Evolutionary conservation across 64 coral and sea anemone species (phyloP), one percentile per base, ranked within the genome.

Genomic region (Orbicella faveolata): DNA sequence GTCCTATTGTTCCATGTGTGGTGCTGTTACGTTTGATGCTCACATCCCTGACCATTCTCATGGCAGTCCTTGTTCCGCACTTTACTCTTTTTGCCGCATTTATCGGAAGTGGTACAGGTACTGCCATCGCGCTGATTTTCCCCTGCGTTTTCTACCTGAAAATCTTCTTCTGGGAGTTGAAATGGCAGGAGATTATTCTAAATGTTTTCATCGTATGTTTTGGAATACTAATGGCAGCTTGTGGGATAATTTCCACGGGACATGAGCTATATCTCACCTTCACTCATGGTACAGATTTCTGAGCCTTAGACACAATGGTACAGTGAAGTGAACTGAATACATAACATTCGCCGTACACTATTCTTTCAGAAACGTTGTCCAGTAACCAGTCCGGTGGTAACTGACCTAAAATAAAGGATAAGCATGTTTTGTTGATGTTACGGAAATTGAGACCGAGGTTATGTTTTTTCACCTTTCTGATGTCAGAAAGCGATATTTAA

Each of bases 21-120:
- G 87, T 90, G 23, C 61, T 95, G 33, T 75, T 95, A 54, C 93
- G 93, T 19, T 78, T 95, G 34, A 17, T 75, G 41, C 69, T 95
- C 34, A 90, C 89, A 57, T 66, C 64, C 9, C 30, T 88, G 10
- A 95, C 93, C 8, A 91, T 95, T 55, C n/a, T 95, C 15, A 78
- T 95, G 84, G 89, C 68, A 44, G 83, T 90, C 36, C 19, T 90
- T 34, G 78, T 95, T 2, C 93, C 93, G 1, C 84, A 95, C 52
- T 95, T 95, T 57, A 87, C 93, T 57, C 61, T 95, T 15, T 88
- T 95, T 34, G 61, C 90, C 9, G 93, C 93, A 5, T 95, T 95
- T 41, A 88, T 95, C 15, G 93, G 93, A 1, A 95, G 90, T 51
- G 62, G 90, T 73, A 95, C 88, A 33, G 84, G 83, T 37, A 88